These are phyloP conservation scores for Psittacula echo DNA, from an alignment of 2,797 vertebrate species.

Conservation along the genomic window DNA sequence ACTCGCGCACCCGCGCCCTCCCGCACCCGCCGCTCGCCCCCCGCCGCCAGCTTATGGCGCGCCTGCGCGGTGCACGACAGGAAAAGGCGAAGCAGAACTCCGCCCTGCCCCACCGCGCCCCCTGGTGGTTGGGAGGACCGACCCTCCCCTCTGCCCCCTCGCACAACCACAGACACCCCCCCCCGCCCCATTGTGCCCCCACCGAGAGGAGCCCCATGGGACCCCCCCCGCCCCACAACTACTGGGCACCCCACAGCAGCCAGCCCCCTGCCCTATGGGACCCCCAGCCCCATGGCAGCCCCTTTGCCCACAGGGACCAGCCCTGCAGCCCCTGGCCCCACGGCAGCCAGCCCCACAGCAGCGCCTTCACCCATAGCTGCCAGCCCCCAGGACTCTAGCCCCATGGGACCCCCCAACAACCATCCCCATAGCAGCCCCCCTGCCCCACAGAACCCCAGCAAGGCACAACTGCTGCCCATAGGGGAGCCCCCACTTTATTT, in stretches of 20 bases:
- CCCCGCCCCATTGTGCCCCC: too few species aligned
- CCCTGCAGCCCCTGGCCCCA: background rate
- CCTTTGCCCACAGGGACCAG: background rate
- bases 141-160: too few species aligned
- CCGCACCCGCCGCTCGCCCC: background rate
- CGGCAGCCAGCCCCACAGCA: background rate
- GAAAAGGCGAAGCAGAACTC: background rate
- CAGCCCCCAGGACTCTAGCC: background rate
- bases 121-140: background rate
- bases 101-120: background rate
- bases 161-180: too few species aligned
- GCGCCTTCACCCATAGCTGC: too few species aligned
- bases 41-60: background rate
- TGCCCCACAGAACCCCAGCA: background rate
- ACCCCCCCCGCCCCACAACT: too few species aligned
- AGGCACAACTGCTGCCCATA: background rate
- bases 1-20: background rate
- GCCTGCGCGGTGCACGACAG: background rate
- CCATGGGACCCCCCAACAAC: background rate
- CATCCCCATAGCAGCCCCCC: background rate
- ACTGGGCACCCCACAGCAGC: too few species aligned
- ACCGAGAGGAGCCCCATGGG: background rate
- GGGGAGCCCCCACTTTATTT: slow-evolving; percentile 68
- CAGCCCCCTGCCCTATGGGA: background rate
- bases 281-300: too few species aligned